Evolutionary conservation across 2,113 vertebrate species (phyloP).

Genomic region (human (Homo sapiens)): DNA sequence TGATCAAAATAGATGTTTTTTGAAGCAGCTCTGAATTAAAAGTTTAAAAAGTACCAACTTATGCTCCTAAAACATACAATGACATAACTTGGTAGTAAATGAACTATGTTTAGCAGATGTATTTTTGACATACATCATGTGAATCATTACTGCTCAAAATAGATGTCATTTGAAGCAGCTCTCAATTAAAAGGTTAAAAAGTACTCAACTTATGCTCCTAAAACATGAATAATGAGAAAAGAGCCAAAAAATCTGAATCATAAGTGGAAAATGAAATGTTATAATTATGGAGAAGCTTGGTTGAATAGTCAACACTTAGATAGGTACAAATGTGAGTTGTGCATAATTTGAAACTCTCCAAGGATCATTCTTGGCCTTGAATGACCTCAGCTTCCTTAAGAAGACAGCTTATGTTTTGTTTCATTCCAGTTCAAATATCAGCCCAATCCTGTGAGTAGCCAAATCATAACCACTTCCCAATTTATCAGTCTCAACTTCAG

Average conservation of each 20-base stretch:
- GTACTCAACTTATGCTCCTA: neutral
- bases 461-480: neutral
- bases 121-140: neutral
- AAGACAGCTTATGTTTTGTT: neutral
- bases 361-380: neutral
- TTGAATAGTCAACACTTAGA: neutral
- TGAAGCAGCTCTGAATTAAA: slow-evolving; percentile 16
- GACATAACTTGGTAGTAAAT: neutral
- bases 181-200: slow-evolving; percentile 20
- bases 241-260: neutral
- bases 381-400: neutral
- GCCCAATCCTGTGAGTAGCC: neutral
- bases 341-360: neutral
- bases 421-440: slow-evolving; percentile 8
- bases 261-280: neutral
- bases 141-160: slow-evolving; percentile 14
- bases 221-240: slow-evolving; percentile 6
- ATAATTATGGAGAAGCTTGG: neutral
- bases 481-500: neutral
- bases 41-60: neutral
- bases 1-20: slow-evolving; percentile 33
- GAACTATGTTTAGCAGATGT: neutral
- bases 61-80: neutral
- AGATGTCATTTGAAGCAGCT: neutral
- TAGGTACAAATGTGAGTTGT: neutral